phyloP scores from a whole-genome alignment of 2,888 invertebrate genomes.

The Zaprionus lineosus region DNA sequence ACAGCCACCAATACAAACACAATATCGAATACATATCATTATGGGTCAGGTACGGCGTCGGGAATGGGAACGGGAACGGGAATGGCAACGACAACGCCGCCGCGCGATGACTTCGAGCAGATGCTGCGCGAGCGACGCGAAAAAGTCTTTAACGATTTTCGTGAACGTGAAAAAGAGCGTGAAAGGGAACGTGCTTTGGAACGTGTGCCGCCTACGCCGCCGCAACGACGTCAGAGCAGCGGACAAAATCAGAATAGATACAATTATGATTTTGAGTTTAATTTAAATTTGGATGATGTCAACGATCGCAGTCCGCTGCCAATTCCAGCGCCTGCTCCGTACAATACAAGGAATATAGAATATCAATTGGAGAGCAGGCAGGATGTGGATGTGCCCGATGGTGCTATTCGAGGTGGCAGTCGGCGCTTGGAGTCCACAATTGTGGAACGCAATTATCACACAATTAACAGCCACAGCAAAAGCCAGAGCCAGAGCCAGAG shows the following conservation, averaged over 20 bases:
- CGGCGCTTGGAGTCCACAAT: constrained; percentile 56
- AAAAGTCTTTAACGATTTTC: constrained; percentile 79
- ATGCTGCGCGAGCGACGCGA: constrained; percentile 82
- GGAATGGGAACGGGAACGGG: constrained; percentile 48
- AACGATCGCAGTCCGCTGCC: constrained; percentile 59
- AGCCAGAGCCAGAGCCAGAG: constrained; percentile 43
- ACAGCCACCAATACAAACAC: constrained; percentile 58
- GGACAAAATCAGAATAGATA: constrained; percentile 56
- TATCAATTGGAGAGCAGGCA: constrained; percentile 12
- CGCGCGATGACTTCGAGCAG: constrained; percentile 82
- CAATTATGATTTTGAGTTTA: constrained; percentile 79
- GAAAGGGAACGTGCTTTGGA: constrained; percentile 30
- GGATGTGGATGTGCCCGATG: constrained; percentile 72
- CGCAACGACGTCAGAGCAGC: constrained; percentile 46
- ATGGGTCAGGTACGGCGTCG: constrained; percentile 49
- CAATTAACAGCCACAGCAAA: constrained; percentile 72
- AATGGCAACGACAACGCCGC: constrained; percentile 68
- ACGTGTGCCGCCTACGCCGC: constrained; percentile 63
- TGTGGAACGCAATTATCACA: constrained; percentile 83
- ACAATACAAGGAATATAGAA: constrained; percentile 40
- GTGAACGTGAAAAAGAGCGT: constrained; percentile 32
- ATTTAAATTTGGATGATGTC: constrained; percentile 73
- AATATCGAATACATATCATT: constrained; percentile 61
- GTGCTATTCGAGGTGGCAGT: constrained; percentile 39
- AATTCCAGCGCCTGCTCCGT: constrained; percentile 28